Evolutionary conservation across 1,140 invertebrate genomes (phyloP).

Genomic region (Drosophila oshimai): DNA sequence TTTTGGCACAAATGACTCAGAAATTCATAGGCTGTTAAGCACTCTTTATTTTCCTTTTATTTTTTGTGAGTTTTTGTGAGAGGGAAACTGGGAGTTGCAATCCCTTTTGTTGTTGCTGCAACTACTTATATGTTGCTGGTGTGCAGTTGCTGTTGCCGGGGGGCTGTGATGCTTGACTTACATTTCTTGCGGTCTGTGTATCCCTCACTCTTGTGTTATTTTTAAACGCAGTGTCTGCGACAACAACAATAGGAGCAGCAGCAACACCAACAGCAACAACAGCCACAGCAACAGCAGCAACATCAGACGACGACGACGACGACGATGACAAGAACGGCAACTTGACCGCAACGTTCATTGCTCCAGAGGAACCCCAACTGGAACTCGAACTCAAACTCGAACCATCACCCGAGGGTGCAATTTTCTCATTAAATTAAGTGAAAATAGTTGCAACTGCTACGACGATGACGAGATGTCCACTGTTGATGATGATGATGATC

Average conservation of each 20-base stretch:
- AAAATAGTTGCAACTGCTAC: conserved; percentile 68
- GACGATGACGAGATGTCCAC: conserved; percentile 19
- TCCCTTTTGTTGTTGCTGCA: neutral
- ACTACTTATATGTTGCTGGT: neutral
- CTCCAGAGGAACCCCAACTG: conserved; percentile 33
- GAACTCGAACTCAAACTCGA: conserved; percentile 25
- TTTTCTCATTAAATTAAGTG: conserved; percentile 77
- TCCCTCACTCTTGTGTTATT: conserved; percentile 41
- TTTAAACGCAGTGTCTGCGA: conserved; percentile 69
- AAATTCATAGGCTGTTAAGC: conserved; percentile 2
- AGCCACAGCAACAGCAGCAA: conserved; percentile 7
- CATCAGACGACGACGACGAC: conserved; percentile 20
- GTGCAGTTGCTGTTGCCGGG: conserved; percentile 32
- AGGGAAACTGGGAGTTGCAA: conserved; percentile 10
- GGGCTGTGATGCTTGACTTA: conserved; percentile 64
- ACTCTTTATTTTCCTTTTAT: neutral
- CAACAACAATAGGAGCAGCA: conserved; percentile 41
- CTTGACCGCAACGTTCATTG: conserved; percentile 78
- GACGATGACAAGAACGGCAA: too few relatives aligned
- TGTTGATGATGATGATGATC: conserved; percentile 5
- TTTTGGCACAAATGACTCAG: conserved; percentile 2
- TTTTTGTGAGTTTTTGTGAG: neutral
- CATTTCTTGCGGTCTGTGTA: conserved; percentile 61
- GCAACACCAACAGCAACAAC: conserved; percentile 24
- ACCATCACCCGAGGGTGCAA: conserved; percentile 50